phyloP scores from a whole-genome alignment of 1,140 invertebrate species.

The Phortica variegata region DNA sequence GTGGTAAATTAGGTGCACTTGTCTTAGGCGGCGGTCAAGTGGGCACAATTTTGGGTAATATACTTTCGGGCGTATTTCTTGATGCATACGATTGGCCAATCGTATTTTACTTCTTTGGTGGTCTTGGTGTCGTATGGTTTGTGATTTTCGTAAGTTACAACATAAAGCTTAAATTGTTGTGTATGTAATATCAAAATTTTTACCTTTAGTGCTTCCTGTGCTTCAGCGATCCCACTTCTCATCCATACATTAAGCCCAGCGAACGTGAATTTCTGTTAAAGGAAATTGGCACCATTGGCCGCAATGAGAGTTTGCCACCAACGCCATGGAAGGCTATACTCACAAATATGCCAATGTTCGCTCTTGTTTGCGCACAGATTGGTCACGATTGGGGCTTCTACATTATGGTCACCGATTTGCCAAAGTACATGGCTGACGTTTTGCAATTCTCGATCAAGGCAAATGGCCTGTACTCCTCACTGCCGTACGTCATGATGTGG shows the following conservation, averaged over 20 bases:
- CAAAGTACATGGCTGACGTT: conserved; percentile 89
- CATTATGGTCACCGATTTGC: conserved; percentile 88
- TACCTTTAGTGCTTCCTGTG: conserved; percentile 62
- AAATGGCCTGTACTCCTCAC: conserved; percentile 68
- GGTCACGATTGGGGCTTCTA: conserved; percentile 95
- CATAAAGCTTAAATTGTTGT: not conserved
- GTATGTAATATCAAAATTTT: not conserved
- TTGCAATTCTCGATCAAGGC: conserved; percentile 78
- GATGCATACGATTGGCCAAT: conserved; percentile 70
- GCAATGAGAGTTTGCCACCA: conserved; percentile 61
- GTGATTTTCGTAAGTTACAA: conserved; percentile 68
- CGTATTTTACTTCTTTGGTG: conserved; percentile 84
- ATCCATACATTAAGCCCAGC: conserved; percentile 79
- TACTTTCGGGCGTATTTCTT: conserved; percentile 69
- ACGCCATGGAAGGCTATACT: conserved; percentile 74
- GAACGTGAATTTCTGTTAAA: conserved; percentile 76
- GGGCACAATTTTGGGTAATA: conserved; percentile 74
- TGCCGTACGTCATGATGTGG: conserved; percentile 76
- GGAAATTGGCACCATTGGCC: conserved; percentile 60
- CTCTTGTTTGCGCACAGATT: conserved; percentile 70
- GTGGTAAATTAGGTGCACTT: conserved; percentile 71
- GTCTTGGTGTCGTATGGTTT: conserved; percentile 72
- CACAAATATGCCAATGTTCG: conserved; percentile 74
- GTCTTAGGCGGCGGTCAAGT: conserved; percentile 73
- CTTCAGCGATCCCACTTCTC: conserved; percentile 74